Evolutionary conservation across 1,140 invertebrate genomes (phyloP).

Genomic region (Orchestia grillus): DNA sequence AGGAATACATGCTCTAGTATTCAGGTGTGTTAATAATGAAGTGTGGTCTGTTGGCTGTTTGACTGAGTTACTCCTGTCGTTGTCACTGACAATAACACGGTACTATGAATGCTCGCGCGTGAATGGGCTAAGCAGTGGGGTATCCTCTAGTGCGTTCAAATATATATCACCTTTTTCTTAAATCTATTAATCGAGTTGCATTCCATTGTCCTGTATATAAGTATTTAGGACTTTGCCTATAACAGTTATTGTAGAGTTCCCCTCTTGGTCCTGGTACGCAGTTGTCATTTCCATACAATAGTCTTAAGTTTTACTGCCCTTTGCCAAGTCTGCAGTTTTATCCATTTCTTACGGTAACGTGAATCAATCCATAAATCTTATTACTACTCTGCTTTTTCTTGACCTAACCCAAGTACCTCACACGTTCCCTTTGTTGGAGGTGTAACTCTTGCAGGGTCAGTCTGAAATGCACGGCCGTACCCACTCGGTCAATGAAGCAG

Average conservation of each 20-base stretch:
- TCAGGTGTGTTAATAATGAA: too few relatives aligned
- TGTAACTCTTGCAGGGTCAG: too few relatives aligned
- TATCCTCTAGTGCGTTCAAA: not conserved
- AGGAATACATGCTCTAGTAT: too few relatives aligned
- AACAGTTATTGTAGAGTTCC: slow-evolving; percentile 49
- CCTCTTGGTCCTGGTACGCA: slow-evolving; percentile 38
- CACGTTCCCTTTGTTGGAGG: too few relatives aligned
- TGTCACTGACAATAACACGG: too few relatives aligned
- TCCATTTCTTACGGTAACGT: slow-evolving; percentile 54
- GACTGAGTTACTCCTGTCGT: too few relatives aligned
- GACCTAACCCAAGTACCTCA: not conserved
- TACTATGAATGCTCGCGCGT: not conserved
- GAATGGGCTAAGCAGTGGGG: not conserved
- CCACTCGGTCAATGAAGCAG: too few relatives aligned
- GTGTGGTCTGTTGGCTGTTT: too few relatives aligned
- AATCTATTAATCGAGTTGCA: slow-evolving; percentile 50
- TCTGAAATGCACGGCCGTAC: too few relatives aligned
- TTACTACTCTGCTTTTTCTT: slow-evolving; percentile 21
- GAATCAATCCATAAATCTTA: slow-evolving; percentile 57
- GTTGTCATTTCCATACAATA: slow-evolving; percentile 49
- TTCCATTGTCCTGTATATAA: slow-evolving; percentile 45
- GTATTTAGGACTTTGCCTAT: slow-evolving; percentile 48
- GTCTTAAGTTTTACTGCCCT: slow-evolving; percentile 52
- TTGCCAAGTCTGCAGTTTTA: slow-evolving; percentile 54
- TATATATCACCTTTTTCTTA: slow-evolving; percentile 29